A percentile compares a stretch with the other conserved stretches of the same genome.
Evolutionary conservation across 2,113 vertebrate species (phyloP).

Genomic region (Lethenteron reissneri): DNA sequence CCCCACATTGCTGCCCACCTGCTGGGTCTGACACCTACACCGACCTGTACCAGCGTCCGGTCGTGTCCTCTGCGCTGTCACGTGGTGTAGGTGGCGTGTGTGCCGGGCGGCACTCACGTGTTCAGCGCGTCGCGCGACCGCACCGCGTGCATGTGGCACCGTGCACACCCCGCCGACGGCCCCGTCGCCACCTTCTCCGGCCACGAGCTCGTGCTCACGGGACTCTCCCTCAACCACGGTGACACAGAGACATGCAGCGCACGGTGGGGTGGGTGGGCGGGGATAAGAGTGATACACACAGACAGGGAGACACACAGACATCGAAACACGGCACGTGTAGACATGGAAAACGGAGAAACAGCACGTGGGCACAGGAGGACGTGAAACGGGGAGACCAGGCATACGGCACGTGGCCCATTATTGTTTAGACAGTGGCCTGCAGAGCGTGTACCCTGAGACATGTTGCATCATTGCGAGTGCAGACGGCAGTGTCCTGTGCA

Average conservation of each 20-base stretch:
- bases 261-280: background rate
- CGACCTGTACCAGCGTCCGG: background rate
- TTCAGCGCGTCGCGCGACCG: conserved; percentile 82
- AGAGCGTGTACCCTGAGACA: background rate
- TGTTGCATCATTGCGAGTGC: background rate
- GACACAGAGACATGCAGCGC: background rate
- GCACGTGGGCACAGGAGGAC: background rate
- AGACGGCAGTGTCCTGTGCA: conserved; percentile 55
- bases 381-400: background rate
- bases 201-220: conserved; percentile 60
- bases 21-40: background rate
- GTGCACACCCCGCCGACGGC: conserved; percentile 21
- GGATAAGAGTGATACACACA: background rate
- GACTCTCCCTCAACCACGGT: conserved; percentile 58
- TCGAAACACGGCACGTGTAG: background rate
- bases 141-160: conserved; percentile 59
- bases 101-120: conserved; percentile 36
- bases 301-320: background rate
- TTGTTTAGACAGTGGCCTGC: background rate
- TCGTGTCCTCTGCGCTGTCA: background rate
- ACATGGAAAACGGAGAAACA: background rate
- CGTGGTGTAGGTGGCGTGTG: conserved; percentile 33
- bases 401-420: background rate
- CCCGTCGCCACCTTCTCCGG: conserved; percentile 47
- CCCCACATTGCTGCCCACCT: background rate